Conservation (phyloP, 1,140 invertebrate genomes). For the Doryteuthis pealeii region DNA sequence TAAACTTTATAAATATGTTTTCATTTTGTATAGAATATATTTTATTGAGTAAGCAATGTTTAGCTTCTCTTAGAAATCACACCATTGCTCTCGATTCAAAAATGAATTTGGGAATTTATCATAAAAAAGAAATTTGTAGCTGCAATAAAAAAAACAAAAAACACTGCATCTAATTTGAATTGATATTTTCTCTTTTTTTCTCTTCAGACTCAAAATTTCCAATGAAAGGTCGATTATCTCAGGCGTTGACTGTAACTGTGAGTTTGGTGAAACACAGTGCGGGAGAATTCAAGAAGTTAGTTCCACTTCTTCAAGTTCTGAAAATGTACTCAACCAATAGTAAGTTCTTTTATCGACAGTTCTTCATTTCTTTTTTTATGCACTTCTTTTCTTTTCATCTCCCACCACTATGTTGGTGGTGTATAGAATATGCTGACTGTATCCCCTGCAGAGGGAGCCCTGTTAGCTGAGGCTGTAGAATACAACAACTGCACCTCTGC, state of each 20-base stretch:
- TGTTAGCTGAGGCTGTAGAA: too few relatives aligned
- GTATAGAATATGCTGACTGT: too few relatives aligned
- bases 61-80: too few relatives aligned
- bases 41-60: too few relatives aligned
- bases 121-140: background rate
- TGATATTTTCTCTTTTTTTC: background rate
- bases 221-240: slow-evolving; percentile 52
- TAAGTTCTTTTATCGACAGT: slow-evolving; percentile 35
- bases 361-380: too few relatives aligned
- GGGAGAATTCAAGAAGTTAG: slow-evolving; percentile 42
- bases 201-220: slow-evolving; percentile 57
- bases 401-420: too few relatives aligned
- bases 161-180: background rate
- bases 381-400: too few relatives aligned
- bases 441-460: too few relatives aligned
- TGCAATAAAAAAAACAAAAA: background rate
- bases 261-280: slow-evolving; percentile 49
- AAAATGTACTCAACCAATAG: slow-evolving; percentile 56
- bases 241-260: slow-evolving; percentile 49
- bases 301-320: slow-evolving; percentile 50
- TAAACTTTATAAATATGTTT: too few relatives aligned
- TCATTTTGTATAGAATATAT: too few relatives aligned
- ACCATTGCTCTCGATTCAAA: too few relatives aligned
- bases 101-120: background rate
- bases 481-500: too few relatives aligned